Conservation (phyloP, 2,888 invertebrate genomes). For the Mechanitis messenoides region DNA sequence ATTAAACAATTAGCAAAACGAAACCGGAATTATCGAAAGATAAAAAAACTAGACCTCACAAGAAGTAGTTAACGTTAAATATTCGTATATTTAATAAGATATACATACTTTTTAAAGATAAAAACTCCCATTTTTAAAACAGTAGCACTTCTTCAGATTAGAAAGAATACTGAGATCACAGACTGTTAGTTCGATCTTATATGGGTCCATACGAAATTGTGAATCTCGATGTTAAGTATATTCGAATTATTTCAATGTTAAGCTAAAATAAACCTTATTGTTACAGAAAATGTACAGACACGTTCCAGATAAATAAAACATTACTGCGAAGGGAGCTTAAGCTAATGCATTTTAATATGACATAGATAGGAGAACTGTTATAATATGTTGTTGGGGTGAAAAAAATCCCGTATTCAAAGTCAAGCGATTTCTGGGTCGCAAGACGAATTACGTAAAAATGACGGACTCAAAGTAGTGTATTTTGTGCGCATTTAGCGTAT, state of each 20-base stretch:
- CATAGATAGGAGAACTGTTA: slow-evolving; percentile 36
- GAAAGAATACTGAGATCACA: slow-evolving; percentile 48
- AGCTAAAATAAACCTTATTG: slow-evolving; percentile 44
- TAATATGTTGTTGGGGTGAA: slow-evolving; percentile 32
- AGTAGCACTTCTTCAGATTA: slow-evolving; percentile 33
- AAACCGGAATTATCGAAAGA: no score
- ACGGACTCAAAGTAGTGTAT: no score
- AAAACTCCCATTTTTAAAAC: slow-evolving; percentile 51
- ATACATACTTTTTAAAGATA: slow-evolving; percentile 53
- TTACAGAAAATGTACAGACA: slow-evolving; percentile 34
- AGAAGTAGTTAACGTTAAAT: neutral
- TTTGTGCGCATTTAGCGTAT: no score
- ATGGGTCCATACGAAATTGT: slow-evolving; percentile 46
- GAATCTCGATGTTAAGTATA: slow-evolving; percentile 37
- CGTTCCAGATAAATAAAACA: slow-evolving; percentile 60
- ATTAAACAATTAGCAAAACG: no score
- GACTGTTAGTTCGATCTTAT: slow-evolving; percentile 48
- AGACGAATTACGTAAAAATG: no score
- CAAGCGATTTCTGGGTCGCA: no score
- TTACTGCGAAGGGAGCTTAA: slow-evolving; percentile 54
- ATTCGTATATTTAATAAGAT: neutral
- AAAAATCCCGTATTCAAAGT: neutral
- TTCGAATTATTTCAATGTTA: slow-evolving; percentile 25
- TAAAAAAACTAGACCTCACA: no score
- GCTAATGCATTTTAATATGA: slow-evolving; percentile 62